phyloP scores from a whole-genome alignment of 2,888 invertebrate genomes.

The Drosophila helvetica region DNA sequence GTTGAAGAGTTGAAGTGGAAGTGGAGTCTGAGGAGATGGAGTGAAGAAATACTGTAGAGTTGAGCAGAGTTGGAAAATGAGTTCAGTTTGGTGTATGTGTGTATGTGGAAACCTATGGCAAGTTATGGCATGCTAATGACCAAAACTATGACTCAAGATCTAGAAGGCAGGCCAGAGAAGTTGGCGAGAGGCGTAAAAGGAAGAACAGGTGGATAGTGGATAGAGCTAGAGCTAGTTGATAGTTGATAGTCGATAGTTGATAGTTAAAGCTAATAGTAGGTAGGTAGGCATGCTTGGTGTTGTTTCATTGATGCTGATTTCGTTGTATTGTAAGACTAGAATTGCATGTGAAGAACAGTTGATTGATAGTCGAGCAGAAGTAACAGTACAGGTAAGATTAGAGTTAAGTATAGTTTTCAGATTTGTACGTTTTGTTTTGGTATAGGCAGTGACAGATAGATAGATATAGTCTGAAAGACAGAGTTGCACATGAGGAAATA shows the following conservation, averaged over 20 bases:
- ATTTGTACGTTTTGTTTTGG: conserved; percentile 73
- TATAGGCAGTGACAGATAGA: conserved; percentile 66
- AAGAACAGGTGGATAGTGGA: conserved; percentile 49
- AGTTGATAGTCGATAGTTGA: conserved; percentile 3
- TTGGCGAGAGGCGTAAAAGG: conserved; percentile 39
- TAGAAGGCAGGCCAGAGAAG: conserved; percentile 31
- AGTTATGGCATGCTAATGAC: conserved; percentile 82
- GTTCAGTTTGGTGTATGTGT: conserved; percentile 67
- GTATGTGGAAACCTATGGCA: conserved; percentile 80
- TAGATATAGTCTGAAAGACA: conserved; percentile 22
- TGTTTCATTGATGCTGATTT: conserved; percentile 23
- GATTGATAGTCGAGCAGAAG: conserved; percentile 22
- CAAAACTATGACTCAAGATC: conserved; percentile 80
- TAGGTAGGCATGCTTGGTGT: conserved; percentile 52
- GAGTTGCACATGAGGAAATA: conserved; percentile 8
- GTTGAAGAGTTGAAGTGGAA: conserved; percentile 59
- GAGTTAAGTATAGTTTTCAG: conserved; percentile 33
- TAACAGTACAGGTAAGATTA: conserved; percentile 30
- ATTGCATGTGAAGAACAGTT: conserved; percentile 73
- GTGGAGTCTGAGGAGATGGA: conserved; percentile 32
- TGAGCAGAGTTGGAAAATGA: conserved; percentile 56
- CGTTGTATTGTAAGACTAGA: conserved; percentile 80
- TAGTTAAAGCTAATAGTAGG: conserved; percentile 48
- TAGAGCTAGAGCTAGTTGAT: conserved; percentile 62
- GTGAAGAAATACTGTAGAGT: conserved; percentile 33